Base-by-base conservation (phyloP, 2,888 invertebrate species). In the Sycophila texana region DNA sequence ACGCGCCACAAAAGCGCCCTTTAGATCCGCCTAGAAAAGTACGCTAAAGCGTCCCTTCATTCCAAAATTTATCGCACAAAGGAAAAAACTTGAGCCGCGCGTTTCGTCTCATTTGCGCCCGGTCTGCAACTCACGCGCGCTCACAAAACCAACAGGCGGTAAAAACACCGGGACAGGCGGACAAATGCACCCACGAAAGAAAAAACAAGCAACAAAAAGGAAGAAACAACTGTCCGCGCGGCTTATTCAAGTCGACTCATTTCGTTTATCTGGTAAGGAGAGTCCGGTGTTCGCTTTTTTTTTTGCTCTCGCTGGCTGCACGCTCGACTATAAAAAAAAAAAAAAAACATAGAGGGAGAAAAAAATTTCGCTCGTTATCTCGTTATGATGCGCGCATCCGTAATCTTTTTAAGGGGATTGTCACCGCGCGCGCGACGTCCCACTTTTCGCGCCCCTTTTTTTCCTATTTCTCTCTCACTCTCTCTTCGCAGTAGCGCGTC, bases 361-460 rank as follows among this genome's bases (percentile, higher is more conserved):
- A 57, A 57, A 55, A 63, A 58, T 57, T 58, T 63, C 72, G 18
- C 57, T 65, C n/a, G 57, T 82, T 80, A 84, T 83, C 83, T 83
- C 77, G 82, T 85, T 85, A 84, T 83, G 83, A 84, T 81, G 74
- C 67, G 81, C 81, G 83, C 83, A 83, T 84, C 82, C 81, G 80
- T 85, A 85, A 85, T 85, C 84, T 82, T 82, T 84, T 84, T 84
- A 85, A 85, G 49, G 83, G 85, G 84, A 84, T 84, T 84, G 81
- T 71, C 83, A 82, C 60, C 77, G 82, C 78, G 79, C 81, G 66
- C 81, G 72, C 53, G 3, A 26, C 80, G 84, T 80, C 80, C 84
- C 82, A 84, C 81, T 84, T 84, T 84, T 83, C 74, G 39, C 16
- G 18, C 39, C 63, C 39, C n/a, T 63, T 63, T 47, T 63, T 63